Percentiles rank a stretch among this genome's conserved stretches.
phyloP scores from a whole-genome alignment of 2,888 invertebrate species.

The Parasteatoda lunata region DNA sequence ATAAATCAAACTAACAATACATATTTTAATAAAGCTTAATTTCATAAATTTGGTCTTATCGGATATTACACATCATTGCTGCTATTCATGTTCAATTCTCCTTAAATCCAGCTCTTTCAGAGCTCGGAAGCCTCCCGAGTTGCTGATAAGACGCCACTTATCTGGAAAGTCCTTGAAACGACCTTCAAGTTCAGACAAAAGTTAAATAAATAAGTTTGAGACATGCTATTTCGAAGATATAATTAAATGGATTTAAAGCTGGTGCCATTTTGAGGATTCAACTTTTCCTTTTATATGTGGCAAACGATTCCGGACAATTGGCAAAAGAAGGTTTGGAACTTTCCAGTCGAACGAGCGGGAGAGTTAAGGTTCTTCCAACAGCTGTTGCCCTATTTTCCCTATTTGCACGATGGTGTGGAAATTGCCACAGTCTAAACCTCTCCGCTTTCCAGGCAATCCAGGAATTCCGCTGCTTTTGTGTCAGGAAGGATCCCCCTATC shows the following conservation, averaged over 20 bases:
- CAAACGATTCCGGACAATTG: not conserved
- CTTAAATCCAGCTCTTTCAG: not conserved
- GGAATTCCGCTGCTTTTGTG: not conserved
- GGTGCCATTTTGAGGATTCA: not conserved
- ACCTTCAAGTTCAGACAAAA: no score
- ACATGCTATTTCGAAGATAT: not conserved
- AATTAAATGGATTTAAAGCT: not conserved
- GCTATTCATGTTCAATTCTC: not conserved
- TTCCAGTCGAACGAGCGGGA: not conserved
- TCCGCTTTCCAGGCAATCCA: not conserved
- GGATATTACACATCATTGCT: not conserved
- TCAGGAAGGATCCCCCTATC: not conserved
- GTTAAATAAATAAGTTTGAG: no score
- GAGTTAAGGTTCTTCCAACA: conserved; percentile 3
- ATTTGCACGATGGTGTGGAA: conserved; percentile 39
- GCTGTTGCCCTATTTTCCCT: conserved; percentile 31
- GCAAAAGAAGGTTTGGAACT: not conserved
- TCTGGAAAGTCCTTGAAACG: no score
- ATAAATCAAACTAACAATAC: no score
- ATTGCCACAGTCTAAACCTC: conserved; percentile 27
- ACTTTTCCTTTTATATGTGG: not conserved
- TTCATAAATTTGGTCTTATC: not conserved
- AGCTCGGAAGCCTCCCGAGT: not conserved
- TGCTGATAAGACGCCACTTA: not conserved
- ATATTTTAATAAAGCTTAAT: no score